phyloP scores from a whole-genome alignment of 2,797 vertebrate genomes.

The Pitangus sulphuratus region DNA sequence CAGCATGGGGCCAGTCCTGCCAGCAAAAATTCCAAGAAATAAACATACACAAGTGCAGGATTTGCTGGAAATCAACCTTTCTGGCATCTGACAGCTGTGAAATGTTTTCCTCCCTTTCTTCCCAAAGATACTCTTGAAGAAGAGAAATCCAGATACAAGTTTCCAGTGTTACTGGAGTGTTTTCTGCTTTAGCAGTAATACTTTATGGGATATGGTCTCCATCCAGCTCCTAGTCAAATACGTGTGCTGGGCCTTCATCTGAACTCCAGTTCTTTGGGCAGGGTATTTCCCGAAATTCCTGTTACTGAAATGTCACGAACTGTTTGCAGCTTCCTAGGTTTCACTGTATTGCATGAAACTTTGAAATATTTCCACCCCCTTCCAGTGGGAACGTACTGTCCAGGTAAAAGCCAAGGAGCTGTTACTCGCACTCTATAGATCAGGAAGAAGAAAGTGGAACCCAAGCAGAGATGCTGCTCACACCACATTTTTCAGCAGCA shows the following conservation, averaged over 20 bases:
- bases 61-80: not conserved
- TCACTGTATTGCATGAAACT: not conserved
- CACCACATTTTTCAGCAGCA: conserved; percentile 24
- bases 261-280: not conserved
- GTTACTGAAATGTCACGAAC: not conserved
- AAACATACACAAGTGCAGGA: not conserved
- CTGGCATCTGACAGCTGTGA: not conserved
- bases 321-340: not conserved
- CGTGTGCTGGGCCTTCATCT: not conserved
- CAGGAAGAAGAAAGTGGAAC: not conserved
- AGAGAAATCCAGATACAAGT: not conserved
- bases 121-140: not conserved
- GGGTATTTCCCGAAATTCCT: not conserved
- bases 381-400: fast-evolving
- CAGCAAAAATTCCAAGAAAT: not conserved
- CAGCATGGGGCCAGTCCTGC: not conserved
- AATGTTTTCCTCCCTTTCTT: not conserved
- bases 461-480: not conserved
- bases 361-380: not conserved
- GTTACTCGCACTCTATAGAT: not conserved
- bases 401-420: not conserved
- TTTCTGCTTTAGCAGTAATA: not conserved
- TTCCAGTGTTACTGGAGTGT: not conserved
- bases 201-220: not conserved
- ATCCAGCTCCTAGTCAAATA: not conserved